A percentile compares a stretch with the other conserved stretches of the same genome.
Conservation (phyloP, 35 echinoderm and acorn worm genomes). For the Lytechinus variegatus region DNA sequence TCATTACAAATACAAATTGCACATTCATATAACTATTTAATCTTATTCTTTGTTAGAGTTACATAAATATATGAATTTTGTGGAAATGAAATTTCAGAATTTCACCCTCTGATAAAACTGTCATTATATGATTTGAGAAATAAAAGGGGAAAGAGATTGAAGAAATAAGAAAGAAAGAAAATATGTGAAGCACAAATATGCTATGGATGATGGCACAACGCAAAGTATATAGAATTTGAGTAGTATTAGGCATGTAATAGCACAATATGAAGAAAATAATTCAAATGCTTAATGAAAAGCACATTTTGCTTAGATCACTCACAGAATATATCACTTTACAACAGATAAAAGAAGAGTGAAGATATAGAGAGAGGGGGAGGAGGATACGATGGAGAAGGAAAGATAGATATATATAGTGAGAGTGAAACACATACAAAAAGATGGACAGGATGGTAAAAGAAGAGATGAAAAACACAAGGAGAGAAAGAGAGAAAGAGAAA, state of each 20-base stretch:
- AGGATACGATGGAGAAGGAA: not conserved
- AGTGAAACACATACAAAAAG: not conserved
- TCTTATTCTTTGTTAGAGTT: not conserved
- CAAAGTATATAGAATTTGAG: not conserved
- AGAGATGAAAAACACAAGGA: not conserved
- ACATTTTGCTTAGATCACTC: not conserved
- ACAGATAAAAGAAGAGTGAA: not conserved
- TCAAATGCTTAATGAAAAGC: not conserved
- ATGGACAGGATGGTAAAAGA: not conserved
- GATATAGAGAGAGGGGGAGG: not conserved
- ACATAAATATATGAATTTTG: not conserved
- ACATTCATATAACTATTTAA: not conserved
- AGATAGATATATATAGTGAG: not conserved
- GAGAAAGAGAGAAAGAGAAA: not conserved
- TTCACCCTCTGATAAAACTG: not conserved
- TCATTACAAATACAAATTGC: not conserved
- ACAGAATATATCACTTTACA: not conserved
- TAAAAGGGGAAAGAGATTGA: not conserved
- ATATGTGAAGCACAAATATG: not conserved
- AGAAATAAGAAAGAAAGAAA: not conserved
- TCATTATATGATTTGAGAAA: not conserved
- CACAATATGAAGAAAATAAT: not conserved
- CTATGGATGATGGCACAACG: not conserved
- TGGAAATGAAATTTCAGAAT: not conserved
- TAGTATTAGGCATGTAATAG: not conserved